Base-by-base conservation (phyloP, 1,140 invertebrate species). In the Leptestheria dahalacensis region DNA sequence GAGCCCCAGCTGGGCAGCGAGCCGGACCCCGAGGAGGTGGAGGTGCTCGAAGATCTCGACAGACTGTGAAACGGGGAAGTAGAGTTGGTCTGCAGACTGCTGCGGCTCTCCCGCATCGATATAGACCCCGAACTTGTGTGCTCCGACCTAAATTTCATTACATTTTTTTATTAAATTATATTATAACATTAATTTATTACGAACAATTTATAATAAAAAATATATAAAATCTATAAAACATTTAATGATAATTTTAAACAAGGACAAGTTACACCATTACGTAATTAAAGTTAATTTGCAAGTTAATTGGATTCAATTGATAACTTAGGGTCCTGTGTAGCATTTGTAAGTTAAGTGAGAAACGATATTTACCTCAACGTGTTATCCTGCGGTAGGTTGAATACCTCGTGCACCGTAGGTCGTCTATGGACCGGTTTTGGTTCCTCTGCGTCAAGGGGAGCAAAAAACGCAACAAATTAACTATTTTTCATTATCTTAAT, bases 401-500 rank as follows among this genome's bases (percentile, higher is more conserved):
- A 75, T 28, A 76, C 74, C 54, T 76, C 74, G 59, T 75, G 73
- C 48, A 76, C 73, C 18, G 70, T 72, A 55, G 72, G 71, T 47
- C 73, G 67, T 15, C 25, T 25, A 33, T 10, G 28, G 53, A 21
- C 26, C 33, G 53, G 33, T 33, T 55, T 55, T 15, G 53, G 53
- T 20, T 55, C 53, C 33, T 55, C 53, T 55, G 50, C 18, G n/a
- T n/a, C n/a, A n/a, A n/a, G n/a, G n/a, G n/a, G n/a, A n/a, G n/a
- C n/a, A n/a, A n/a, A n/a, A n/a, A n/a, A n/a, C n/a, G n/a, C n/a
- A n/a, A n/a, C n/a, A n/a, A n/a, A n/a, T n/a, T n/a, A n/a, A n/a
- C n/a, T n/a, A n/a, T n/a, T n/a, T n/a, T n/a, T n/a, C n/a, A n/a
- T n/a, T n/a, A n/a, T n/a, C n/a, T n/a, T n/a, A n/a, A n/a, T n/a